Evolutionary conservation across 2,113 vertebrate species (phyloP), one percentile per base, ranked within the genome.

Genomic region (Neopipo cinnamomea): DNA sequence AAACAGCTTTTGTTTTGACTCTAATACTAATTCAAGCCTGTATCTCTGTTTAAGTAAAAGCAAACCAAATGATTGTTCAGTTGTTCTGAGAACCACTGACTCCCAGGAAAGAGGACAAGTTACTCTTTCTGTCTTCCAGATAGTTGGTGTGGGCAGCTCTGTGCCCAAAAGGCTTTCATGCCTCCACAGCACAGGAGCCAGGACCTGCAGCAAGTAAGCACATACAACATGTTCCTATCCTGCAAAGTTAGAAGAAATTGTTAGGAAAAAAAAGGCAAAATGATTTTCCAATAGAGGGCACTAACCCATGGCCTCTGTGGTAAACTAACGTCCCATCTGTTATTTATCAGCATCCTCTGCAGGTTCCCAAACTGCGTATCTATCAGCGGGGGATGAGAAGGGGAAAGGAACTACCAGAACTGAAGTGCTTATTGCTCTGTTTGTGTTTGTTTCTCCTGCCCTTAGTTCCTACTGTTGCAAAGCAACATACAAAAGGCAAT

Each of bases 1-100:
- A 95, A 93, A 96, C 58, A 93, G 76, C 56, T 91, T 96, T 89
- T 96, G 61, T 75, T 96, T 96, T 89, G 56, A 58, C 52, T 75
- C 52, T 81, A 75, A 81, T 67, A 75, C 35, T 23, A 31, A 85
- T 85, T 94, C 62, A 79, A 92, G 65, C 21, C 44, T 86, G 52
- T 47, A 86, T 46, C 28, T 56, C 47, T 91, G 37, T 91, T 89
- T 53, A 94, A 84, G 72, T 65, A 91, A 86, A 89, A 96, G 72
- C 35, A 93, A 96, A 88, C 16, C 56, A 84, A 96, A 35, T 1
- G 3, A 56, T 23, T 11, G 24, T 80, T 83, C 44, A 52, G 59
- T 89, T 93, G 47, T 84, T 91, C 61, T 46, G 65, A 80, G 76
- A 91, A 87, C 11, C 33, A 58, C n/a, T 73, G 50, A n/a, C 74